Evolutionary conservation across 1,140 invertebrate species (phyloP), one percentile per base, ranked within the genome.

Genomic region (Drosophila mojavensis): DNA sequence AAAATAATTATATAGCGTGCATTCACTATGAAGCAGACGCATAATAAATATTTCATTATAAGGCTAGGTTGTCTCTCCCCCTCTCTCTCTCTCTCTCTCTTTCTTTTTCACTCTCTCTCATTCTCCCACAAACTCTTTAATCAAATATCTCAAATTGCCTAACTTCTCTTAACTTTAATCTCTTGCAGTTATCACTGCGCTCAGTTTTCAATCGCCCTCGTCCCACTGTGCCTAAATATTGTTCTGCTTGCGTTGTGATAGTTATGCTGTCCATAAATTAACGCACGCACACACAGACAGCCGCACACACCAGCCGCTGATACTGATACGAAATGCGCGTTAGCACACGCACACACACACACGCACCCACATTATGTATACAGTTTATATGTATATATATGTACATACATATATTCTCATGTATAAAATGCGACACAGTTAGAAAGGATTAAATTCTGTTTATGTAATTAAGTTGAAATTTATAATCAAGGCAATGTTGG

Each of bases 391-490:
- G 20, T 30, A 20, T 28, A 50, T 54, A 50, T 26, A 50, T 54
- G 45, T 26, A 15, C 36, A 53, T 53, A 64, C 61, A 51, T 47
- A 33, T 53, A 61, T 58, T 58, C 48, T 47, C 36, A 51, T 69
- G 60, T 77, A 33, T 41, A 58, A 71, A 61, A 71, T 67, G 79
- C 83, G 83, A 86, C 83, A 86, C 84, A 88, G 74, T 84, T 89
- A 63, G 85, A 89, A 89, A 63, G 84, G 84, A 89, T 89, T 89
- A 89, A 89, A 81, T 75, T 89, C 80, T 89, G 84, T 89, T 89
- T 89, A 89, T 83, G 84, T 89, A 89, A 89, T 89, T 89, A 89
- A 89, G 84, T 89, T 89, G 84, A 89, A 89, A 89, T 89, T 89
- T 89, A 89, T 89, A 89, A 89, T 89, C 84, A 86, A 86, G 83